phyloP scores from a whole-genome alignment of 2,888 invertebrate genomes.

The Heliconius hortense region DNA sequence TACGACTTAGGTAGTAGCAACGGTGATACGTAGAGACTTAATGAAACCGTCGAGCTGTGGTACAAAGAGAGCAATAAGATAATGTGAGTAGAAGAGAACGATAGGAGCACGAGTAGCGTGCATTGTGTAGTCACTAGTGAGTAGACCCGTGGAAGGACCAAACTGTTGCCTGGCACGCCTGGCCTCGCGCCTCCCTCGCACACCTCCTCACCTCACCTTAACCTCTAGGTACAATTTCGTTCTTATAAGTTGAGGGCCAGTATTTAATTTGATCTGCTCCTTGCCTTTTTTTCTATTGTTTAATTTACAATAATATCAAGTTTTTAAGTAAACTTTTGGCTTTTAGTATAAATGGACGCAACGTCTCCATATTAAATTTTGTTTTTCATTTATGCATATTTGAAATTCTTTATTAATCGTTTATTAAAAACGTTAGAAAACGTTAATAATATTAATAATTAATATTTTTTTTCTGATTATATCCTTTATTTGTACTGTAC shows the following conservation, averaged over 20 bases:
- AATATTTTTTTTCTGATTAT: too few species aligned
- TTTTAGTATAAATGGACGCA: not conserved
- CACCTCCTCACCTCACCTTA: not conserved
- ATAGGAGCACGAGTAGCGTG: constrained; percentile 67
- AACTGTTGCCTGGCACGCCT: constrained; percentile 38
- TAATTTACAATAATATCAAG: not conserved
- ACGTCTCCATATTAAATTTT: too few species aligned
- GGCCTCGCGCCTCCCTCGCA: constrained; percentile 14
- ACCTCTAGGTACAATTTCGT: not conserved
- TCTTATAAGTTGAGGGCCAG: not conserved
- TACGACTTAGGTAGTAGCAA: constrained; percentile 69
- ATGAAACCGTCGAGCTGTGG: constrained; percentile 80
- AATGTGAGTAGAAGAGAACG: constrained; percentile 62
- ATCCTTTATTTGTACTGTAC: too few species aligned
- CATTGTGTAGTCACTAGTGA: constrained; percentile 57
- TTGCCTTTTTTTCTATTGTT: not conserved
- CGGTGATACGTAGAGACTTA: constrained; percentile 80
- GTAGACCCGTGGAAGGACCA: constrained; percentile 43
- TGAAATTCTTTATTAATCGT: too few species aligned
- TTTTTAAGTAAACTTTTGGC: not conserved
- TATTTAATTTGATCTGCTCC: constrained; percentile 3
- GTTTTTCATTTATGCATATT: too few species aligned
- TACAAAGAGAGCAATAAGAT: constrained; percentile 78
- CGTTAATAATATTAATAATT: too few species aligned
- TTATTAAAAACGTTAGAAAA: too few species aligned